These are phyloP conservation scores for Pseudorasbora parva DNA, from an alignment of 2,113 vertebrate species.

Conservation along the genomic window DNA sequence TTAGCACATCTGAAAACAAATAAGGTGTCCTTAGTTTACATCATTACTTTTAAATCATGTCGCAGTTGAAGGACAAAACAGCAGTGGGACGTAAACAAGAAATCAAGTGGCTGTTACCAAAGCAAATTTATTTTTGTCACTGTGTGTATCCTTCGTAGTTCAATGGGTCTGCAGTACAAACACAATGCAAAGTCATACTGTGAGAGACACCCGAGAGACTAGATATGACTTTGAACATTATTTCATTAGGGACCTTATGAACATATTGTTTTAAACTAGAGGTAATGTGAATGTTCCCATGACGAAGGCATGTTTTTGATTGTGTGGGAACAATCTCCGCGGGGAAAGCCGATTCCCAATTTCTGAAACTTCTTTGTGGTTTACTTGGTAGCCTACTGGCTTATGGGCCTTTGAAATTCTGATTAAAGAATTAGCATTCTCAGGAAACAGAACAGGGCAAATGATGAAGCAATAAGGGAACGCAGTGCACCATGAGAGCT, in stretches of 20 bases:
- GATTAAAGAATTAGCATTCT: slow-evolving; percentile 30
- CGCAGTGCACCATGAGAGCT: neutral
- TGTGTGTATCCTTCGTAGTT: slow-evolving; percentile 48
- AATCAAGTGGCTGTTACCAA: slow-evolving; percentile 10
- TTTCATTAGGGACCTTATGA: slow-evolving; percentile 60
- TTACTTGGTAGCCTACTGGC: slow-evolving; percentile 2
- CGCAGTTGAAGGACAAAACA: slow-evolving; percentile 20
- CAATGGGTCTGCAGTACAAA: slow-evolving; percentile 57
- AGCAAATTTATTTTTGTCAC: slow-evolving; percentile 34
- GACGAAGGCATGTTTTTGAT: slow-evolving; percentile 41
- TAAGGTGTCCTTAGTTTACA: slow-evolving; percentile 12
- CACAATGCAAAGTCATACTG: slow-evolving; percentile 49
- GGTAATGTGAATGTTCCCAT: slow-evolving; percentile 62
- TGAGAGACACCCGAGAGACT: slow-evolving; percentile 58
- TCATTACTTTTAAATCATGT: slow-evolving; percentile 27
- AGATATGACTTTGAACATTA: slow-evolving; percentile 63
- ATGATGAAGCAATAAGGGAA: slow-evolving; percentile 24
- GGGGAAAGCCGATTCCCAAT: neutral
- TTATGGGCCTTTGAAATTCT: slow-evolving; percentile 28
- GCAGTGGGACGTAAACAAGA: slow-evolving; percentile 6
- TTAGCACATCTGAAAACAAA: slow-evolving; percentile 21
- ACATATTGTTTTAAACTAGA: slow-evolving; percentile 64
- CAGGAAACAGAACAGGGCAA: neutral
- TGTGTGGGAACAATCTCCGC: slow-evolving; percentile 51
- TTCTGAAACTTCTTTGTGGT: slow-evolving; percentile 26